phyloP scores from a whole-genome alignment of 2,888 invertebrate species.

The Heliconius ethilla region DNA sequence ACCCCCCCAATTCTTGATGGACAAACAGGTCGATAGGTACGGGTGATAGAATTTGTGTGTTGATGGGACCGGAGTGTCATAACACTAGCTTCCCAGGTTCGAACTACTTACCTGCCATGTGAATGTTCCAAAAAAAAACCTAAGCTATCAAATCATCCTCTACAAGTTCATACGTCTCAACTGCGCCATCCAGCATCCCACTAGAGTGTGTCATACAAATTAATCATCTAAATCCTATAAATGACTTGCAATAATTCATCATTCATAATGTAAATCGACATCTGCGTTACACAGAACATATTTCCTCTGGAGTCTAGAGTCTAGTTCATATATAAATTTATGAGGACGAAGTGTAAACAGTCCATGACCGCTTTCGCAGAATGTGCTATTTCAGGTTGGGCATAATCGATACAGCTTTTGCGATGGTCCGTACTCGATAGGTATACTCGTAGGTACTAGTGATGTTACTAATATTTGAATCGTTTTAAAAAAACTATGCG shows the following conservation, averaged over 20 bases:
- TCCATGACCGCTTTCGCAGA: conserved; percentile 53
- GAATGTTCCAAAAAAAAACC: too few relatives aligned
- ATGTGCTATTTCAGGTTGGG: conserved; percentile 51
- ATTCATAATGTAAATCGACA: neutral
- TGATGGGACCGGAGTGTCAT: too few relatives aligned
- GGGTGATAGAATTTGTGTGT: too few relatives aligned
- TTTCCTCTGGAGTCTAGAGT: conserved; percentile 25
- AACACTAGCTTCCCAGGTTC: too few relatives aligned
- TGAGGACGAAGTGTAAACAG: conserved; percentile 54
- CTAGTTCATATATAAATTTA: conserved; percentile 41
- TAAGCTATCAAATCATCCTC: too few relatives aligned
- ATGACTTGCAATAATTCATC: conserved; percentile 10
- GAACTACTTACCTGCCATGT: too few relatives aligned
- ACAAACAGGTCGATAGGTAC: too few relatives aligned
- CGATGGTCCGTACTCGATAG: conserved; percentile 6
- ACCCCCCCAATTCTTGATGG: too few relatives aligned
- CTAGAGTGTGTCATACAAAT: neutral
- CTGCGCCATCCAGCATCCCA: neutral
- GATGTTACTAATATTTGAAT: neutral
- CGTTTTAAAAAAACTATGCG: neutral
- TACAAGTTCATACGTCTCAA: neutral
- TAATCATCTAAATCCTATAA: neutral
- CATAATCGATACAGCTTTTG: conserved; percentile 38
- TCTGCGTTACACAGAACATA: conserved; percentile 34
- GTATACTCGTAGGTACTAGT: neutral